These are phyloP conservation scores for Shargacucullia verbasci DNA, from an alignment of 2,888 invertebrate genomes.

Conservation along the genomic window DNA sequence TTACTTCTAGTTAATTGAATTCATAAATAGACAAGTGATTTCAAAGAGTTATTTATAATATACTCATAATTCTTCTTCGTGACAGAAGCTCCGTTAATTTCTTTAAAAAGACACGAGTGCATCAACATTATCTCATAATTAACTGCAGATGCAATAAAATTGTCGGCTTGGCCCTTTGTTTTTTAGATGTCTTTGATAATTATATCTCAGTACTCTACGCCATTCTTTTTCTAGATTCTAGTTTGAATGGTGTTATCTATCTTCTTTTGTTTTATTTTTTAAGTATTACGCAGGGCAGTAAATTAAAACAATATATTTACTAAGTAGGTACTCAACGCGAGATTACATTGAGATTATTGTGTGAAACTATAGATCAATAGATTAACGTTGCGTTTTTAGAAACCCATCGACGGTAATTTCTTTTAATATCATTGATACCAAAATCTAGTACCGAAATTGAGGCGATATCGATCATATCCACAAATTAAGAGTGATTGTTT, in stretches of 20 bases:
- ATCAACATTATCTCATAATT: constrained; percentile 41
- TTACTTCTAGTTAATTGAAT: constrained; percentile 61
- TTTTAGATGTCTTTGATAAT: constrained; percentile 5
- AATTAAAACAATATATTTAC: no score
- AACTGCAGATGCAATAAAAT: constrained; percentile 51
- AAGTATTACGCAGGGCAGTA: no score
- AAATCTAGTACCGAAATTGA: no score
- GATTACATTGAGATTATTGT: no score
- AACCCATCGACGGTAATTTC: no score
- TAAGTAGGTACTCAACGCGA: no score
- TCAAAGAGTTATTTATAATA: constrained; percentile 17
- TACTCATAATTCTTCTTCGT: constrained; percentile 48
- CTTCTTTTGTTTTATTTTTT: background rate
- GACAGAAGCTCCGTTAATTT: constrained; percentile 47
- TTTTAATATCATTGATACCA: no score
- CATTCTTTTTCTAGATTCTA: constrained; percentile 4
- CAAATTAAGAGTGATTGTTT: no score
- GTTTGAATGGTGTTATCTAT: background rate
- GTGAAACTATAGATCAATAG: no score
- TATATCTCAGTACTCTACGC: background rate
- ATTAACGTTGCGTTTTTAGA: no score
- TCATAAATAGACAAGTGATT: constrained; percentile 63
- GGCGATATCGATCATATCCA: no score
- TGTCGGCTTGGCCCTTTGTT: background rate
- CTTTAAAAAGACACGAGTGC: constrained; percentile 31